Conservation (phyloP, 2,797 vertebrate genomes). For the Gymnothorax reevesii region DNA sequence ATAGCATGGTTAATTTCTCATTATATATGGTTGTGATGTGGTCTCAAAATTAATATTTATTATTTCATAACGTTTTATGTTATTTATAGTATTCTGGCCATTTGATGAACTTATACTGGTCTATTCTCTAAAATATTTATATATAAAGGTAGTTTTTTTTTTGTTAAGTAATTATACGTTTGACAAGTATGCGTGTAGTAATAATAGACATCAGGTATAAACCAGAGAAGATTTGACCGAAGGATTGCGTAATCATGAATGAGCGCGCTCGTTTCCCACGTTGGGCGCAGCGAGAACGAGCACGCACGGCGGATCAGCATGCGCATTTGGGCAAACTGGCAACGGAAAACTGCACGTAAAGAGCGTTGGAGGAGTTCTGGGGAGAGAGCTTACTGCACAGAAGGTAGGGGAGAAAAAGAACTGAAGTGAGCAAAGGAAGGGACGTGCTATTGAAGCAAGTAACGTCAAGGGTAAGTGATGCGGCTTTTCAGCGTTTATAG, state of each 20-base stretch:
- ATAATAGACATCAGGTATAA: not conserved
- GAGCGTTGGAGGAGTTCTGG: constrained; percentile 56
- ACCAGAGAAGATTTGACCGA: not conserved
- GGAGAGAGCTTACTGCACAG: constrained; percentile 48
- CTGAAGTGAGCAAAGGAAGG: constrained; percentile 31
- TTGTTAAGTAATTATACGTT: too few species aligned
- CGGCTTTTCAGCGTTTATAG: not conserved
- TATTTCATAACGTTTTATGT: not conserved
- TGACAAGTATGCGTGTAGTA: too few species aligned
- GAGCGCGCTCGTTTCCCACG: constrained; percentile 15
- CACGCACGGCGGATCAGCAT: constrained; percentile 50
- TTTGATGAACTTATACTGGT: not conserved
- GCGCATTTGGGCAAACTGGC: constrained; percentile 61
- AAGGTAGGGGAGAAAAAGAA: constrained; percentile 44
- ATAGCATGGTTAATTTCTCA: too few species aligned
- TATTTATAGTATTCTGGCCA: not conserved
- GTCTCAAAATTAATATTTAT: not conserved
- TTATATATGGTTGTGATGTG: not conserved
- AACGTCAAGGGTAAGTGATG: constrained; percentile 4
- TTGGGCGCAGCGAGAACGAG: constrained; percentile 44
- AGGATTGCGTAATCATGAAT: not conserved
- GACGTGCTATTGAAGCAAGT: not conserved
- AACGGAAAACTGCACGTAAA: constrained; percentile 58
- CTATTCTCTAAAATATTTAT: not conserved
- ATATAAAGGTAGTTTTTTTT: too few species aligned